These are phyloP conservation scores for Lypha dubia DNA, from an alignment of 2,888 invertebrate species.

Conservation along the genomic window DNA sequence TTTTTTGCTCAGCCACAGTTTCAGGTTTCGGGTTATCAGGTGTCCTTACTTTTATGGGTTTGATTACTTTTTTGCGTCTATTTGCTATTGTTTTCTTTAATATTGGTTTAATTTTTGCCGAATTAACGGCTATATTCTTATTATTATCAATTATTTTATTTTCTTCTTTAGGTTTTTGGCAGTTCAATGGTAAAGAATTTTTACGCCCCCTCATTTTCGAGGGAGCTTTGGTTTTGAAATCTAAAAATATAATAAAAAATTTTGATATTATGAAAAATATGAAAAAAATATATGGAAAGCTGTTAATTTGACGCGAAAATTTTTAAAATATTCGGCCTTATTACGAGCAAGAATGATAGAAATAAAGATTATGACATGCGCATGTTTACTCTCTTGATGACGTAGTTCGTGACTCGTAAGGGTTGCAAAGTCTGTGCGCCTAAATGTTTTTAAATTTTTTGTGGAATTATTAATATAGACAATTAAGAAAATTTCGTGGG, in stretches of 20 bases:
- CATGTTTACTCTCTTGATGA: no score
- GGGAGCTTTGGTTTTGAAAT: neutral
- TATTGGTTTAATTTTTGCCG: neutral
- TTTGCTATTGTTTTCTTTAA: slow-evolving; percentile 35
- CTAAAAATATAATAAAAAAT: neutral
- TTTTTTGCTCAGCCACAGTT: neutral
- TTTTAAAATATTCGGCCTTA: no score
- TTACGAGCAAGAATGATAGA: no score
- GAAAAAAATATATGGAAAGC: no score
- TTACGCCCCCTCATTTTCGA: slow-evolving; percentile 30
- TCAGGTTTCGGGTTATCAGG: neutral
- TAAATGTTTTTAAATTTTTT: no score
- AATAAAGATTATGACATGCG: no score
- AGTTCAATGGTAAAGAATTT: slow-evolving; percentile 22
- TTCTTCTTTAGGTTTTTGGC: neutral
- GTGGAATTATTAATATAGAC: no score
- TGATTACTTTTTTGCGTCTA: slow-evolving; percentile 21
- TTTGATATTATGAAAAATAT: no score
- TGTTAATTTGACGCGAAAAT: no score
- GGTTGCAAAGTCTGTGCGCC: no score
- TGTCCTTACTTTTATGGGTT: neutral
- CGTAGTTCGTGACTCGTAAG: no score
- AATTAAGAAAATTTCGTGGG: no score
- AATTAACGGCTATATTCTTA: neutral
- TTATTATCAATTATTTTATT: slow-evolving; percentile 1